Evolutionary conservation across 1,140 invertebrate genomes (phyloP).

Genomic region (Lucilia cuprina): DNA sequence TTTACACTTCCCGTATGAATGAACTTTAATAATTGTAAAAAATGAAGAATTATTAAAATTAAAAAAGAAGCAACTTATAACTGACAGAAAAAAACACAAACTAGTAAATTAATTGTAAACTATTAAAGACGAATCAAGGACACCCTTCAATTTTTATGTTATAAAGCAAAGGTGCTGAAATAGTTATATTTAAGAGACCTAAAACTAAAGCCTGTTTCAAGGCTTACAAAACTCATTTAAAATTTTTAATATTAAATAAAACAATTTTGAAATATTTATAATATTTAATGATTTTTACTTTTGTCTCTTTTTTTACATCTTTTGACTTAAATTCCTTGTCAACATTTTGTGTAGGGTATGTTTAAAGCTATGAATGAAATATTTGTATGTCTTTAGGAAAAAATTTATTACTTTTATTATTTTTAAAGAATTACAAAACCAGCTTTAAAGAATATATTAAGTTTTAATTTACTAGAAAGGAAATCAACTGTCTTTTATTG

Average conservation of each 20-base stretch:
- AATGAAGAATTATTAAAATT: neutral
- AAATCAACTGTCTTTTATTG: no score
- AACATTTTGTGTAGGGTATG: neutral
- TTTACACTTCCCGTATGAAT: slow-evolving; percentile 35
- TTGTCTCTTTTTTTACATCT: neutral
- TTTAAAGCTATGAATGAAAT: neutral
- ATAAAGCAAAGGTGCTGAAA: neutral
- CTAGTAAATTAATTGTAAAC: neutral
- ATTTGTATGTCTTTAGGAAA: neutral
- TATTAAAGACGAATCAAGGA: neutral
- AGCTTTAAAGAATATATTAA: neutral
- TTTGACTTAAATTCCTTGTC: neutral
- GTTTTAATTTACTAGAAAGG: no score
- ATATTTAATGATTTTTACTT: neutral
- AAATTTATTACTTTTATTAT: neutral
- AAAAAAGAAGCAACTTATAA: neutral
- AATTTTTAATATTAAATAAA: neutral
- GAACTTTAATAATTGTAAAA: slow-evolving; percentile 27
- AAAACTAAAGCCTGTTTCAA: neutral
- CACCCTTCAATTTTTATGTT: neutral
- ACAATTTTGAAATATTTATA: no score
- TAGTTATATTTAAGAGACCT: neutral
- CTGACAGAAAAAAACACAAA: slow-evolving; percentile 16
- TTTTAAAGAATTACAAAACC: neutral
- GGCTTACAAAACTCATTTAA: neutral